Evolutionary conservation across 2,113 vertebrate genomes (phyloP), one percentile per base, ranked within the genome.

Genomic region (Myodes glareolus): DNA sequence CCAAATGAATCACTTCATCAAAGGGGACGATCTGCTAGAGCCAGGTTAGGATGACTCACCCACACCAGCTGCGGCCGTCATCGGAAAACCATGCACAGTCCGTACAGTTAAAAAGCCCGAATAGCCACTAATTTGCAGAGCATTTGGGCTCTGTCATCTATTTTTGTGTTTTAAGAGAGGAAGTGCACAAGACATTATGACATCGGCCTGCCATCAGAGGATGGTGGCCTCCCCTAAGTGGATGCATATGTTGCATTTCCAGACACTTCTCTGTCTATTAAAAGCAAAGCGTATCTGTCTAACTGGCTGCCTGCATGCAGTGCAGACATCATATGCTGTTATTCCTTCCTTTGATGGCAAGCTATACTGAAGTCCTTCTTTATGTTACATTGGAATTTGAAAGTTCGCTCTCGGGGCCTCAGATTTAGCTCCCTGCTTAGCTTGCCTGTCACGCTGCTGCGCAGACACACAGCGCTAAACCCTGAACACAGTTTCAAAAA

Each of bases 131-230:
- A 94, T 97, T 94, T 55, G 10, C 19, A 61, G 50, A 81, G 45
- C 47, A 80, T 94, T 97, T 52, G 17, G 89, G 97, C 86, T 96
- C 42, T 65, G 80, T 90, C 72, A 77, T 95, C 97, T 96, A 84
- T 92, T 97, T 97, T 96, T 94, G 65, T 90, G 94, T 82, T 75
- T 94, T 76, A 23, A 91, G 81, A 97, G 80, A 96, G 77, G 86
- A 98, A 97, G 4, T 89, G 8, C 13, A 13, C 31, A 88, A 94
- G 97, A 82, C 95, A 88, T 55, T 47, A 85, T 90, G 65, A 92
- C 39, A 70, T 89, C 72, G 93, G 47, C 70, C 7, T 82, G 47
- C 85, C 2, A 1, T 16, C 81, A 27, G 45, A 92, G 90, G 65
- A 94, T 63, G 47, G 12, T 17, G 88, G 45, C 19, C 50, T 92